Evolutionary conservation across 2,888 invertebrate genomes (phyloP).

Genomic region (Noctua janthina): DNA sequence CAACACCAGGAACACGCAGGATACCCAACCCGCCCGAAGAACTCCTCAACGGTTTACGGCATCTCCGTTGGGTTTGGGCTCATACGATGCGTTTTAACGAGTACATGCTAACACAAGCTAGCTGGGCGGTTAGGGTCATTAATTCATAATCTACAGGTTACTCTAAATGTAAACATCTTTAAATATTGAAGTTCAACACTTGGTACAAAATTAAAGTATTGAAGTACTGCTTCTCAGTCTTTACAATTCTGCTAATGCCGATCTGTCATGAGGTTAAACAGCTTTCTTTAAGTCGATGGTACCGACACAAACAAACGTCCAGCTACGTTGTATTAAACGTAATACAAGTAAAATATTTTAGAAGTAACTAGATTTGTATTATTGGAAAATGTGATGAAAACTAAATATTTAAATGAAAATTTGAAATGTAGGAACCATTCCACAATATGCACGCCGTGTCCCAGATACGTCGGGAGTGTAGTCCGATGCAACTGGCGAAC

Average conservation of each 20-base stretch:
- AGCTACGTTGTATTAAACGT: not conserved
- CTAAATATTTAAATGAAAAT: constrained; percentile 46
- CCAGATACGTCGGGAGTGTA: constrained; percentile 85
- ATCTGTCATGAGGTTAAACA: not conserved
- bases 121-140: not conserved
- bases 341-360: not conserved
- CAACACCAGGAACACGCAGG: not conserved
- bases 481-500: constrained; percentile 81
- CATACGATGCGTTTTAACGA: not conserved
- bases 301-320: not conserved
- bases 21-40: not conserved
- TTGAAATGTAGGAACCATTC: constrained; percentile 64
- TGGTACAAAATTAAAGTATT: no score
- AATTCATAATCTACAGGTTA: no score
- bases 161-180: no score
- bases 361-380: constrained; percentile 1
- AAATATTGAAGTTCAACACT: no score
- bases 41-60: not conserved
- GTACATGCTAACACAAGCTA: not conserved
- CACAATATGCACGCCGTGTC: constrained; percentile 78
- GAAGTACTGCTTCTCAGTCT: no score
- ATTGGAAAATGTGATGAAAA: constrained; percentile 14
- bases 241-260: no score
- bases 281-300: not conserved
- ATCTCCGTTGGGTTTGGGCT: not conserved